Percentiles rank a stretch among this genome's conserved stretches.
These are phyloP conservation scores for Hemibagrus wyckioides DNA, from an alignment of 2,113 vertebrate genomes.

Conservation along the genomic window DNA sequence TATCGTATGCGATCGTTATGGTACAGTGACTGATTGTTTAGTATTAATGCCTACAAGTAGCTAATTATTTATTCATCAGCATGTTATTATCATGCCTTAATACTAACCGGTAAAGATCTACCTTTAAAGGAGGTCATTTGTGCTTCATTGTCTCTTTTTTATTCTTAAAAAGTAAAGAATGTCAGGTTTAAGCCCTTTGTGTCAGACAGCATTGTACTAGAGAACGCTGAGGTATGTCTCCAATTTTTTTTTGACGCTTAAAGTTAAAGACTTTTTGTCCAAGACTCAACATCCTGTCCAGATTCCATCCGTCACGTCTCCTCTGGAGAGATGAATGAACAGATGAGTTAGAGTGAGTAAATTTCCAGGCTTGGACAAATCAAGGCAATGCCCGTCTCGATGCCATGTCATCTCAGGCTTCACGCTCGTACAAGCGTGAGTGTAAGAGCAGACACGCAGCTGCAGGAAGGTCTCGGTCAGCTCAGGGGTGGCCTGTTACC, in stretches of 20 bases:
- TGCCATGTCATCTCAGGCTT: constrained; percentile 26
- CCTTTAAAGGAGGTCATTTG: background rate
- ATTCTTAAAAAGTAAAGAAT: background rate
- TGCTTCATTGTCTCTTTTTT: background rate
- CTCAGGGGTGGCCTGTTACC: background rate
- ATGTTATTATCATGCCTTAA: background rate
- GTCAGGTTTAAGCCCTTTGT: background rate
- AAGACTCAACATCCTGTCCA: constrained; percentile 35
- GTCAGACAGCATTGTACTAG: background rate
- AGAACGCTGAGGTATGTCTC: background rate
- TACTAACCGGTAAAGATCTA: background rate
- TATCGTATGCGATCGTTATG: too few species aligned
- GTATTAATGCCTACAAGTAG: too few species aligned
- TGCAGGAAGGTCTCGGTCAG: background rate
- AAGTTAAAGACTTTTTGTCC: constrained; percentile 14
- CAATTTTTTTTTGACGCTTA: background rate
- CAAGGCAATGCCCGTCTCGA: constrained; percentile 15
- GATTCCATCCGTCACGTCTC: constrained; percentile 42
- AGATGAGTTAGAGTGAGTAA: constrained; percentile 20
- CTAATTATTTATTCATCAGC: too few species aligned
- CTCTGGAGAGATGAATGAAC: constrained; percentile 30
- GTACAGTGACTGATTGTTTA: too few species aligned
- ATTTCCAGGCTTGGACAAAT: constrained; percentile 34
- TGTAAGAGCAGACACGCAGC: constrained; percentile 25
- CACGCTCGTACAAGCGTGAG: background rate